phyloP scores from a whole-genome alignment of 2,888 invertebrate species.

The Cephus pygmeus region DNA sequence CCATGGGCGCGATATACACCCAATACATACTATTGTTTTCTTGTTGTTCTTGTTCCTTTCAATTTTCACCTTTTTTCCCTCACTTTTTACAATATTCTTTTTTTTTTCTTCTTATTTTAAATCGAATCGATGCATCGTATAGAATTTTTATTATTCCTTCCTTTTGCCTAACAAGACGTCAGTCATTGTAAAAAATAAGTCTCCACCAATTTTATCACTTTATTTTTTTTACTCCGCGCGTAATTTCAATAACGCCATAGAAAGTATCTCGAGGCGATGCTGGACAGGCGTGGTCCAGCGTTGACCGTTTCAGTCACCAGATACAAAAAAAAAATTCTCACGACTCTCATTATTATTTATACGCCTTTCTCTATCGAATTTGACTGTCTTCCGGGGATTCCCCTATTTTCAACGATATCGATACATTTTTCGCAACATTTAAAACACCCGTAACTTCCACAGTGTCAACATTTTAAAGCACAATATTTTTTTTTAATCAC shows the following conservation, averaged over 20 bases:
- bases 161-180: conserved; percentile 39
- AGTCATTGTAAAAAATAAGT: conserved; percentile 48
- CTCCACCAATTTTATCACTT: conserved; percentile 21
- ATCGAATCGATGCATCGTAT: neutral
- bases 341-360: neutral
- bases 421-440: neutral
- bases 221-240: neutral
- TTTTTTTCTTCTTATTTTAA: neutral
- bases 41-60: neutral
- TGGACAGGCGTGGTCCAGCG: neutral
- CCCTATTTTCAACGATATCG: neutral
- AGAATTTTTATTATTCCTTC: conserved; percentile 16
- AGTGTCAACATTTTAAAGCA: neutral
- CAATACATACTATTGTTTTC: neutral
- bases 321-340: neutral
- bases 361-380: neutral
- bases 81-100: conserved; percentile 9
- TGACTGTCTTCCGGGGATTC: neutral
- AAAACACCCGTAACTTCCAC: neutral
- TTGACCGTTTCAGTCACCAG: neutral
- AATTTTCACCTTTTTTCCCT: neutral
- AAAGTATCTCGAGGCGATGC: neutral
- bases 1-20: neutral
- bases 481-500: neutral
- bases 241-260: neutral